Conservation (phyloP, 1,140 invertebrate genomes). For the Euwallacea similis region DNA sequence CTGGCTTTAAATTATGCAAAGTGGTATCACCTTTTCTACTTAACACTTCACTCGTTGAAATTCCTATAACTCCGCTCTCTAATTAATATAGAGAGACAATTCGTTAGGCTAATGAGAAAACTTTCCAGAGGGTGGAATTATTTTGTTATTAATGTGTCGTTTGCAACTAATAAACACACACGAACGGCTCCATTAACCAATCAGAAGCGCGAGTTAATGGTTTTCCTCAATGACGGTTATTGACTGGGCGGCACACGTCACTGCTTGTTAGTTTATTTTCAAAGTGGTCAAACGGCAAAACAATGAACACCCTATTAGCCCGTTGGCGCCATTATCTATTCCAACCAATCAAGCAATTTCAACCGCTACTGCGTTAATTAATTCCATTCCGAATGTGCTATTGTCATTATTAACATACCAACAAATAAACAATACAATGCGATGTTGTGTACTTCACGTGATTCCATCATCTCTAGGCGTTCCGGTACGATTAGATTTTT, state of each 20-base stretch:
- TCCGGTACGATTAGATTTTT: too few species aligned
- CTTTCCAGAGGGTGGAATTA: too few species aligned
- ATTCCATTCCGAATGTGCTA: slow-evolving; percentile 37
- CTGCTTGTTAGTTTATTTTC: slow-evolving; percentile 27
- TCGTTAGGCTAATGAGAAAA: too few species aligned
- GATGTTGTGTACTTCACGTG: not conserved
- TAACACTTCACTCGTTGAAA: slow-evolving; percentile 4
- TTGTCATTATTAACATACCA: slow-evolving; percentile 36
- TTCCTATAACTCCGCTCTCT: not conserved
- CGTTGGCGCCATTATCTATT: slow-evolving; percentile 32
- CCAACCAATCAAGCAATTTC: slow-evolving; percentile 40
- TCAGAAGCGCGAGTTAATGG: not conserved
- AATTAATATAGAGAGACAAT: too few species aligned
- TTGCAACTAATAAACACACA: too few species aligned
- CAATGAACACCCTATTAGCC: slow-evolving; percentile 38
- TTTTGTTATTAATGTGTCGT: too few species aligned
- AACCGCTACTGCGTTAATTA: slow-evolving; percentile 37
- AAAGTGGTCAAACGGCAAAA: slow-evolving; percentile 36
- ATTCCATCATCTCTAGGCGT: too few species aligned
- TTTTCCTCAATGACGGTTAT: slow-evolving; percentile 3
- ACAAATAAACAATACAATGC: slow-evolving; percentile 36
- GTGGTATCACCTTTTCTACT: slow-evolving; percentile 16
- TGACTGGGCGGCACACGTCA: slow-evolving; percentile 22
- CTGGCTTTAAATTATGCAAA: slow-evolving; percentile 21
- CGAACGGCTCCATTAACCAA: too few species aligned